These are phyloP conservation scores for Urocyon cinereoargenteus DNA, from an alignment of 2,797 vertebrate species.

Conservation along the genomic window DNA sequence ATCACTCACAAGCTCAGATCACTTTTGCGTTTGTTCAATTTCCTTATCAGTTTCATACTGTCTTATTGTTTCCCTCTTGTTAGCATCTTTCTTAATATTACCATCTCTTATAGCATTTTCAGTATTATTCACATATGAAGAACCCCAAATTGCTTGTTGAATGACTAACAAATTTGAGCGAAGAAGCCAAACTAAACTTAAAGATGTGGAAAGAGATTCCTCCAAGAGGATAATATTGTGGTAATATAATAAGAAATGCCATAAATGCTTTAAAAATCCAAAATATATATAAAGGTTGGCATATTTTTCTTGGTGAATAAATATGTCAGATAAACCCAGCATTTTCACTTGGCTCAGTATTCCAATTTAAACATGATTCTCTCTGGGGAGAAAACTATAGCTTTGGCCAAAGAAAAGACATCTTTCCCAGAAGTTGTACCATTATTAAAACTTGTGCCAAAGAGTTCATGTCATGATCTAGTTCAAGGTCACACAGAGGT, in stretches of 20 bases:
- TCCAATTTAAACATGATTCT: neutral
- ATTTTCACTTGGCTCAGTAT: conserved; percentile 23
- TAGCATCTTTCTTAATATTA: neutral
- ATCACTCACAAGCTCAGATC: neutral
- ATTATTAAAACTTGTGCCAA: conserved; percentile 67
- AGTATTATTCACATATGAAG: neutral
- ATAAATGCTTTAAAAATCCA: neutral
- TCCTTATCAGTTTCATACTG: neutral
- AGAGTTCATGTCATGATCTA: conserved; percentile 54
- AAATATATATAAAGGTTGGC: neutral
- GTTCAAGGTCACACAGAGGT: conserved; percentile 56
- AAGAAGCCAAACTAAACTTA: conserved; percentile 49
- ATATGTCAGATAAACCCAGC: neutral
- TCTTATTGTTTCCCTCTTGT: conserved; percentile 46
- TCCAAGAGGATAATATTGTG: neutral
- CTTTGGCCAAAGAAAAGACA: conserved; percentile 27
- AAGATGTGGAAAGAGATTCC: neutral
- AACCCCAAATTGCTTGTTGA: neutral
- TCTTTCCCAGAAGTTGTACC: conserved; percentile 66
- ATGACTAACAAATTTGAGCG: neutral
- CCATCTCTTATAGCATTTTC: neutral
- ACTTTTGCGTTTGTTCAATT: neutral
- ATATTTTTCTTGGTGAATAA: conserved; percentile 33
- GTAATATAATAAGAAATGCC: conserved; percentile 12
- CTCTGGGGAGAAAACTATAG: neutral